Evolutionary conservation across 2,888 invertebrate species (phyloP).

Genomic region (Colostygia pectinataria): DNA sequence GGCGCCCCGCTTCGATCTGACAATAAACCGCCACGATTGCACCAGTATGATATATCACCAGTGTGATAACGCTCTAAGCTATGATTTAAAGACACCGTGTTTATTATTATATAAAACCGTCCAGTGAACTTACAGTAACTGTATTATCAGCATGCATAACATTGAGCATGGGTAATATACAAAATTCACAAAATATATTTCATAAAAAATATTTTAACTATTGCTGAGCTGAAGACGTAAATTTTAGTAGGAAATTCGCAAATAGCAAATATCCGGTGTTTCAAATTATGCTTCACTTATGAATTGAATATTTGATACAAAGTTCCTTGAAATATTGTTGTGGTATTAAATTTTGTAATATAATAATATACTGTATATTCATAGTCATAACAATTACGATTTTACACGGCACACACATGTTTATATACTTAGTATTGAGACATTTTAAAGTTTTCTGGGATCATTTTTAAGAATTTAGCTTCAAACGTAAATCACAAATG

Average conservation of each 20-base stretch:
- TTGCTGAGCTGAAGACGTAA: slow-evolving; percentile 39
- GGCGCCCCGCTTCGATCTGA: too few relatives aligned
- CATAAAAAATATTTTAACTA: slow-evolving; percentile 27
- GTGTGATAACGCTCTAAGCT: slow-evolving; percentile 34
- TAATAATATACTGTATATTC: slow-evolving; percentile 32
- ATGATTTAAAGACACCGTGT: slow-evolving; percentile 58
- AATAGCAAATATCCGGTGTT: slow-evolving; percentile 29
- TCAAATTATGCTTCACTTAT: slow-evolving; percentile 25
- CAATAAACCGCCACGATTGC: too few relatives aligned
- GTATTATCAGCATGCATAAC: slow-evolving; percentile 45
- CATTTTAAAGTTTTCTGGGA: background rate
- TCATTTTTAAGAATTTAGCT: background rate
- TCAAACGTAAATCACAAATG: background rate
- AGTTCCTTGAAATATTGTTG: slow-evolving; percentile 68
- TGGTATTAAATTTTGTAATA: slow-evolving; percentile 57
- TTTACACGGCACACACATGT: slow-evolving; percentile 1
- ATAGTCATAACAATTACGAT: slow-evolving; percentile 12
- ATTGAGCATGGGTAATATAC: slow-evolving; percentile 30
- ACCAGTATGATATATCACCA: too few relatives aligned
- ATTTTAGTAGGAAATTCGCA: slow-evolving; percentile 37
- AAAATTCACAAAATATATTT: slow-evolving; percentile 14
- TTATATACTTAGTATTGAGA: background rate
- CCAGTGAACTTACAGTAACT: slow-evolving; percentile 67
- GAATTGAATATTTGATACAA: slow-evolving; percentile 39
- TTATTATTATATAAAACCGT: slow-evolving; percentile 76